Conservation (phyloP, 2,888 invertebrate genomes). For the Sarcophaga variegata region DNA sequence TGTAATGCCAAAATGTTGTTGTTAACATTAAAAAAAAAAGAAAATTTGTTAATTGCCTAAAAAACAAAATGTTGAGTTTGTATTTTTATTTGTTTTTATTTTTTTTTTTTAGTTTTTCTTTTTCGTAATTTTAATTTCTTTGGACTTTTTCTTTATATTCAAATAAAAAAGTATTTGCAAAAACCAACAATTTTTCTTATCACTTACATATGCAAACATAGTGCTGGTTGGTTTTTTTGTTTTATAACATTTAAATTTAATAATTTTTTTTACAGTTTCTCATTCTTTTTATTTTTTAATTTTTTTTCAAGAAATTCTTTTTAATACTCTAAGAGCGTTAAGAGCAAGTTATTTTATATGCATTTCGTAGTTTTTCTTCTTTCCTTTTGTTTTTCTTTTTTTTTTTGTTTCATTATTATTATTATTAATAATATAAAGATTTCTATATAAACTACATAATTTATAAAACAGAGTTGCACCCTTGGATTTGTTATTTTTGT, state of each 20-base stretch:
- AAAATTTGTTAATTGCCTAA: constrained; percentile 69
- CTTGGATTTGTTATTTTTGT: constrained; percentile 33
- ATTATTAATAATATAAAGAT: constrained; percentile 21
- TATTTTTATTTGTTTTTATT: constrained; percentile 38
- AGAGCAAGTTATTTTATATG: constrained; percentile 60
- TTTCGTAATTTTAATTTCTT: constrained; percentile 53
- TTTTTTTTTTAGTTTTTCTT: constrained; percentile 32
- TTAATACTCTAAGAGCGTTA: constrained; percentile 61
- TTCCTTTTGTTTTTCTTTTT: background rate
- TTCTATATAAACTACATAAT: constrained; percentile 64
- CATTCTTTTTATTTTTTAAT: background rate
- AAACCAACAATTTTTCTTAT: constrained; percentile 57
- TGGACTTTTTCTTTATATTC: constrained; percentile 61
- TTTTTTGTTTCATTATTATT: background rate
- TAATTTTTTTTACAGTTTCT: background rate
- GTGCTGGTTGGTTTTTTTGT: constrained; percentile 53
- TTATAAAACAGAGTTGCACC: constrained; percentile 70
- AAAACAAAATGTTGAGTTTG: constrained; percentile 42
- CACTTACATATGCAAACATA: constrained; percentile 44
- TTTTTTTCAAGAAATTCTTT: constrained; percentile 60
- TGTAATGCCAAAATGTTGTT: constrained; percentile 31
- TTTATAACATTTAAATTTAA: constrained; percentile 2
- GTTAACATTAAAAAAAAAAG: background rate
- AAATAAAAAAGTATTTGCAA: constrained; percentile 43
- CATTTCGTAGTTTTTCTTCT: constrained; percentile 23